Conservation (phyloP, 2,113 vertebrate species). For the Athene noctua region DNA sequence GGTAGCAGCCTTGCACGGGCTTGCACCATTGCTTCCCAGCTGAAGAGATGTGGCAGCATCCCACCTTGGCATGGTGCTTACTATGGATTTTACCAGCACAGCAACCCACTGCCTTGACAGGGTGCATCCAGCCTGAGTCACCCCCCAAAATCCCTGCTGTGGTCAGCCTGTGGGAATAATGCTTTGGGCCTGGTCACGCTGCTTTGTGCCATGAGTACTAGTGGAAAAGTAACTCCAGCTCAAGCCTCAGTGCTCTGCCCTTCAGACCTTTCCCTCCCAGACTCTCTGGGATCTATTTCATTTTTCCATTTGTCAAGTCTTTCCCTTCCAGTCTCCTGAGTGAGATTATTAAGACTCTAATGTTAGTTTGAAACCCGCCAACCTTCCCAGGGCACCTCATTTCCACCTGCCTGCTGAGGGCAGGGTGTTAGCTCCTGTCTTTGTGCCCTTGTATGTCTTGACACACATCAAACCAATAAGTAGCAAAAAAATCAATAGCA, state of each 20-base stretch:
- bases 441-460: rapidly evolving
- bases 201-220: neutral
- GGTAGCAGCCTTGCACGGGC: neutral
- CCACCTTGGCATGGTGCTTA: neutral
- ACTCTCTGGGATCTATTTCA: neutral
- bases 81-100: neutral
- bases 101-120: neutral
- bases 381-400: neutral
- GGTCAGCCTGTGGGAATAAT: neutral
- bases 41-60: neutral
- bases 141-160: neutral
- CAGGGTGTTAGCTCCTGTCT: neutral
- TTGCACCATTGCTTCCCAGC: neutral
- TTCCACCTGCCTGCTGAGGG: neutral
- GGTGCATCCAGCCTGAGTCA: neutral
- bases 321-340: neutral
- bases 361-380: neutral
- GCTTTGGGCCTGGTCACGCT: neutral
- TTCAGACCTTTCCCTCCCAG: neutral
- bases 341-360: neutral
- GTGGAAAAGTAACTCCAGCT: neutral
- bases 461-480: neutral
- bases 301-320: neutral
- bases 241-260: neutral
- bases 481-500: neutral